These are phyloP conservation scores for Pachliopta kotzebuea DNA, from an alignment of 2,888 invertebrate species.

Conservation along the genomic window DNA sequence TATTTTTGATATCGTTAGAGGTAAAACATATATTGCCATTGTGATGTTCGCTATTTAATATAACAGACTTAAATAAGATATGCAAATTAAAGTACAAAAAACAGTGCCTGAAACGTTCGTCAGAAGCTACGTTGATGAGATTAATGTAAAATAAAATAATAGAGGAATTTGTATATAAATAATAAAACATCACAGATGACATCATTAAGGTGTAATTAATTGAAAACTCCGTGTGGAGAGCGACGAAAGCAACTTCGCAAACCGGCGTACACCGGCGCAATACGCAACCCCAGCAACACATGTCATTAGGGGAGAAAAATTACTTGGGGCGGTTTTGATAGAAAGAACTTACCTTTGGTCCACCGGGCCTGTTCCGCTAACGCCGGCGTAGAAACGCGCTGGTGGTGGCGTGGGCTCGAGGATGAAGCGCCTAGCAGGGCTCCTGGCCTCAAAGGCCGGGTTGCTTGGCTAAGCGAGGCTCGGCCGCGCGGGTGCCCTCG, in stretches of 20 bases:
- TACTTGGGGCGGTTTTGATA: slow-evolving; percentile 28
- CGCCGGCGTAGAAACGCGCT: slow-evolving; percentile 66
- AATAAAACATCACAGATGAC: slow-evolving; percentile 5
- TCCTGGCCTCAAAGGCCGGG: slow-evolving; percentile 77
- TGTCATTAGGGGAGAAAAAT: slow-evolving; percentile 39
- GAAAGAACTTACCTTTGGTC: slow-evolving; percentile 60
- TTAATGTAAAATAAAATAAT: background rate
- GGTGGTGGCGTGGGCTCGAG: slow-evolving; percentile 53
- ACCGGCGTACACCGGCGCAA: slow-evolving; percentile 25
- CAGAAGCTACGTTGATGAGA: background rate
- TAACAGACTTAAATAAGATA: background rate
- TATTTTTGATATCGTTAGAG: background rate
- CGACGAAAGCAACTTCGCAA: slow-evolving; percentile 5
- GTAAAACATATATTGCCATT: background rate
- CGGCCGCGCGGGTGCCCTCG: slow-evolving; percentile 67
- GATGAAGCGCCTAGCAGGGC: slow-evolving; percentile 67
- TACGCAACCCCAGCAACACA: slow-evolving; percentile 33
- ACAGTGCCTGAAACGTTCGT: background rate
- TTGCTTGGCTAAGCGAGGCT: slow-evolving; percentile 69
- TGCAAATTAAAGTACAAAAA: background rate
- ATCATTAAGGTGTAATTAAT: slow-evolving; percentile 6
- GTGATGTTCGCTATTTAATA: background rate
- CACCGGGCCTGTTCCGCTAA: slow-evolving; percentile 67
- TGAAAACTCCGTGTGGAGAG: slow-evolving; percentile 14
- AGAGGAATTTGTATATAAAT: background rate